Evolutionary conservation across 23 tunicate genomes (phyloP).

Genomic region (Diplosoma virens): DNA sequence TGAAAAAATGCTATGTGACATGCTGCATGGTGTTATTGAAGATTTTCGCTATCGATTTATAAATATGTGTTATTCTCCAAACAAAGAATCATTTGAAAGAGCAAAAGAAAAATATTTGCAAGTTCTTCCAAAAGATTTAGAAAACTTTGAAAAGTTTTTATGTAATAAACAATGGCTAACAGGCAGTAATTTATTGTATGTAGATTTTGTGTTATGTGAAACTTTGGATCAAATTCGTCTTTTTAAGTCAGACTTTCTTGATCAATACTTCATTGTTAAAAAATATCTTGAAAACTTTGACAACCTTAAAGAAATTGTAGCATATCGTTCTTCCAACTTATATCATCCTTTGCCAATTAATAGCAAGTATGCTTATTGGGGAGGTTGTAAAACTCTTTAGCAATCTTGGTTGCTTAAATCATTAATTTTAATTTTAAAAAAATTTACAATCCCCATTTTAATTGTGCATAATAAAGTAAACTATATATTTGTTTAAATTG

Average conservation of each 20-base stretch:
- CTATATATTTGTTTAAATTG: too few relatives aligned
- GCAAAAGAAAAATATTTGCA: background rate
- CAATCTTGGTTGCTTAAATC: background rate
- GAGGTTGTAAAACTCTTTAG: constrained; percentile 10
- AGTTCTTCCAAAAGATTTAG: background rate
- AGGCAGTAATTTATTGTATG: constrained; percentile 51
- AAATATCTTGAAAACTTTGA: constrained; percentile 35
- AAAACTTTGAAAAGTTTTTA: constrained; percentile 31
- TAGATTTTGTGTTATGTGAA: constrained; percentile 84
- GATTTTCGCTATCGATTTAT: constrained; percentile 48
- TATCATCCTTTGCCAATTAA: constrained; percentile 45
- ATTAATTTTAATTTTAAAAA: background rate
- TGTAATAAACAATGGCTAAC: constrained; percentile 32
- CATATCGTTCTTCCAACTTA: constrained; percentile 38
- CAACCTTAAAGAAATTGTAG: constrained; percentile 1
- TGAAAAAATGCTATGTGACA: constrained; percentile 41
- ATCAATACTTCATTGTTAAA: constrained; percentile 11
- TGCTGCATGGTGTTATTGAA: constrained; percentile 50
- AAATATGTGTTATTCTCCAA: constrained; percentile 29
- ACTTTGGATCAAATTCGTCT: constrained; percentile 70
- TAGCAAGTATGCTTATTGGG: constrained; percentile 62
- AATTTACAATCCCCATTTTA: too few relatives aligned
- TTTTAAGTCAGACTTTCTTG: constrained; percentile 28
- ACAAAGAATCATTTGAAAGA: constrained; percentile 5
- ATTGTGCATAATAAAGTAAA: too few relatives aligned